These are phyloP conservation scores for Heliangelus exortis DNA, from an alignment of 2,797 vertebrate species.

Conservation along the genomic window DNA sequence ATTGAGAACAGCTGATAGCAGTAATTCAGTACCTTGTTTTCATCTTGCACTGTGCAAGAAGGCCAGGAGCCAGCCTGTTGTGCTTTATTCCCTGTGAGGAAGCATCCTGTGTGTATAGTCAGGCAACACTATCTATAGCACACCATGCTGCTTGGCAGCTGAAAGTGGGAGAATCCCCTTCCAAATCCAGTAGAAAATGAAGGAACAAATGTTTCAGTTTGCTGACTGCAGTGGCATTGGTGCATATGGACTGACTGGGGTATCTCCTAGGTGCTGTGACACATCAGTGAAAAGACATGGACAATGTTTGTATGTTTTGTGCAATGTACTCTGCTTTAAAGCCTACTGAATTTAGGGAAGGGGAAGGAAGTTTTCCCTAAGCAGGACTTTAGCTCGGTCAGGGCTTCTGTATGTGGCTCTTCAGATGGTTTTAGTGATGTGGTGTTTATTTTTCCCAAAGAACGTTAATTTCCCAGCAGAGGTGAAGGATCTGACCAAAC, in stretches of 20 bases:
- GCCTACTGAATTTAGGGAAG: background rate
- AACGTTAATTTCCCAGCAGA: slow-evolving; percentile 88
- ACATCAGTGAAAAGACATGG: background rate
- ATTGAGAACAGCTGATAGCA: background rate
- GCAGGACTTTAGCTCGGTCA: background rate
- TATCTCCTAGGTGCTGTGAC: background rate
- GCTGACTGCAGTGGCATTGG: background rate
- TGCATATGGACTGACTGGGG: background rate
- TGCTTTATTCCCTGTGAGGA: background rate
- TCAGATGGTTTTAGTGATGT: slow-evolving; percentile 48
- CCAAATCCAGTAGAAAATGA: background rate
- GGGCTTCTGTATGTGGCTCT: background rate
- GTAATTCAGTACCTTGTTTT: background rate
- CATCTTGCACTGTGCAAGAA: background rate
- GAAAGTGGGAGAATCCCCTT: background rate
- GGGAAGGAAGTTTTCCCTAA: background rate
- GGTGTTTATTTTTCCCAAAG: slow-evolving; percentile 79
- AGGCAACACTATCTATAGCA: background rate
- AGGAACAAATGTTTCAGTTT: background rate
- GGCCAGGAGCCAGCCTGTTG: background rate
- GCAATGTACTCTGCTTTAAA: background rate
- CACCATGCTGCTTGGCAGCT: background rate
- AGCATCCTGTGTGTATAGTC: background rate
- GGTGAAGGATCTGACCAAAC: slow-evolving; percentile 91
- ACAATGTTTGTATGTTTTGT: background rate